These are phyloP conservation scores for Gymnoscopelus braueri DNA, from an alignment of 2,797 vertebrate genomes.

Conservation along the genomic window DNA sequence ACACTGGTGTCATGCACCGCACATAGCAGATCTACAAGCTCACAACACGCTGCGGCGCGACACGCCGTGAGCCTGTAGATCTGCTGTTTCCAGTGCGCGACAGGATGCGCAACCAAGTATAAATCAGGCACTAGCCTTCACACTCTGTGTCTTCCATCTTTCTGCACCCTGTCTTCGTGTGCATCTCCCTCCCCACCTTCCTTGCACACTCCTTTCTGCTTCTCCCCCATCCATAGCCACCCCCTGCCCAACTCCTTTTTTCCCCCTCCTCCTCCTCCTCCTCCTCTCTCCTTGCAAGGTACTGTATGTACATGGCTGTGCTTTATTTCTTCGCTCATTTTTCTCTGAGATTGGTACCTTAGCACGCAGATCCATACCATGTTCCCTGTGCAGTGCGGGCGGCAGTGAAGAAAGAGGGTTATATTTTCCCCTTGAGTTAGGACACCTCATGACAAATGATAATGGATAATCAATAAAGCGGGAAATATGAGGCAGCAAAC, in stretches of 20 bases:
- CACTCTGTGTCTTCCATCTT: constrained; percentile 49
- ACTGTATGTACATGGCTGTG: constrained; percentile 72
- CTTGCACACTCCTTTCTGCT: constrained; percentile 41
- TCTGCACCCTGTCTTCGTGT: constrained; percentile 29
- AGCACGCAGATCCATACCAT: constrained; percentile 95
- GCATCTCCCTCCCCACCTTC: neutral
- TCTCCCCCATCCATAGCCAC: constrained; percentile 39
- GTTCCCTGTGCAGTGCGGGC: constrained; percentile 81
- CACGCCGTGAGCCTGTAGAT: too few relatives aligned
- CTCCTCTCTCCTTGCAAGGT: constrained; percentile 86
- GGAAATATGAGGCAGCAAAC: constrained; percentile 99
- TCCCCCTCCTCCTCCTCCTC: constrained; percentile 54
- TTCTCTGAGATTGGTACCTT: constrained; percentile 99
- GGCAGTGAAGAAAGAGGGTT: constrained; percentile 95
- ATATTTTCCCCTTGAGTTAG: constrained; percentile 99
- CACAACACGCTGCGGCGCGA: too few relatives aligned
- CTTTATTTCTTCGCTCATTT: constrained; percentile 98
- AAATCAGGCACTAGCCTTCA: constrained; percentile 38
- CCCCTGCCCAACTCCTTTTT: constrained; percentile 42
- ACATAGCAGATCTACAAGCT: too few relatives aligned
- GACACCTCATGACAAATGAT: constrained; percentile 99
- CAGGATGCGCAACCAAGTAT: too few relatives aligned
- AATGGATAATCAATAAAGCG: constrained; percentile 99
- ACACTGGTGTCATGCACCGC: too few relatives aligned
- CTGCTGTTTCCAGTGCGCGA: too few relatives aligned